Evolutionary conservation across 2,797 vertebrate genomes (phyloP).

Genomic region (Danio kyathit): DNA sequence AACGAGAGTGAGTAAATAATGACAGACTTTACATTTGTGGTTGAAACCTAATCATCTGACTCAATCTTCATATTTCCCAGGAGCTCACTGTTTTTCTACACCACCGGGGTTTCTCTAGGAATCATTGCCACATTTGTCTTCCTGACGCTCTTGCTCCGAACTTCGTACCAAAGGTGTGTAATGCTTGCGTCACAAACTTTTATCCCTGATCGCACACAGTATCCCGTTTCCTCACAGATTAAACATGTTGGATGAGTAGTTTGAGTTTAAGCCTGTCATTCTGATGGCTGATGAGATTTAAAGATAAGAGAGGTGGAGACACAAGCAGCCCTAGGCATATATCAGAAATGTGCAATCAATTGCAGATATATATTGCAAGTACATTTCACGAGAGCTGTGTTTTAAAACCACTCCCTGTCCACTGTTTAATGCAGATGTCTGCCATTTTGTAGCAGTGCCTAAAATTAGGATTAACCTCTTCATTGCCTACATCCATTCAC

Average conservation of each 20-base stretch:
- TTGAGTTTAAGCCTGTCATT: slow-evolving; percentile 14
- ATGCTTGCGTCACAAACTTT: background rate
- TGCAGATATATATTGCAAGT: background rate
- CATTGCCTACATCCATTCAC: too few species aligned
- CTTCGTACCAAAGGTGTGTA: slow-evolving; percentile 59
- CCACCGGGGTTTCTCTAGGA: slow-evolving; percentile 57
- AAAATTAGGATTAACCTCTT: too few species aligned
- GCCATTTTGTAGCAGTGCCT: too few species aligned
- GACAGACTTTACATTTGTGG: background rate
- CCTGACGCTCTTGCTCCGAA: slow-evolving; percentile 59
- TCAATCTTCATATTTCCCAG: slow-evolving; percentile 39
- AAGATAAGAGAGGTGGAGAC: background rate
- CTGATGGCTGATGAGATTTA: slow-evolving; percentile 8
- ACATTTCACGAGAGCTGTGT: too few species aligned
- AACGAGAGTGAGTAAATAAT: background rate
- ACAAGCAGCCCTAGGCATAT: background rate
- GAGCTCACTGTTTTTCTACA: slow-evolving; percentile 66
- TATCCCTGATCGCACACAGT: background rate
- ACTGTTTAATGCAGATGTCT: too few species aligned
- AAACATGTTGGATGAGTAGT: slow-evolving; percentile 11
- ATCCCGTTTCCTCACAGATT: background rate
- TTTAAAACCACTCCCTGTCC: too few species aligned
- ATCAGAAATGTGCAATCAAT: background rate
- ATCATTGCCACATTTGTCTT: slow-evolving; percentile 55
- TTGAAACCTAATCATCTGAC: background rate